Evolutionary conservation across 2,113 vertebrate species (phyloP).

Genomic region (Aspiorhynchus laticeps): DNA sequence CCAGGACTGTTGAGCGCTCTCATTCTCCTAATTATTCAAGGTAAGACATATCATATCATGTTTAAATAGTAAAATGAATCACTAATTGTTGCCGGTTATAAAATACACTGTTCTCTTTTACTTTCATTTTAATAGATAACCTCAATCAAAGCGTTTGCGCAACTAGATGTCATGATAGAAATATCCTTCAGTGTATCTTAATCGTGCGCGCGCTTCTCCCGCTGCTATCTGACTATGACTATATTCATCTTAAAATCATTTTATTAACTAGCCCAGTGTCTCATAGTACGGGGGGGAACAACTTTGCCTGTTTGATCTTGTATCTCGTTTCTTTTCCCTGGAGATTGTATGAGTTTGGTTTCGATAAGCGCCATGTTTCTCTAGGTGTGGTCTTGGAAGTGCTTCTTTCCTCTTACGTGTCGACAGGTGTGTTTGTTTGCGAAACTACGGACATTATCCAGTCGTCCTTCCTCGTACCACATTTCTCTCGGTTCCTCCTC

Average conservation of each 20-base stretch:
- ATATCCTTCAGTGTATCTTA: not conserved
- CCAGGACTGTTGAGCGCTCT: slow-evolving; percentile 61
- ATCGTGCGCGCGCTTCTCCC: not conserved
- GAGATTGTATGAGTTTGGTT: slow-evolving; percentile 58
- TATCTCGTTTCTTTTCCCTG: not conserved
- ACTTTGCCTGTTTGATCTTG: not conserved
- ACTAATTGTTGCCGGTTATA: no score
- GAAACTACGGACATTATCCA: slow-evolving; percentile 13
- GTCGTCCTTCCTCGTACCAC: slow-evolving; percentile 29
- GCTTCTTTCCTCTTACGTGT: slow-evolving; percentile 49
- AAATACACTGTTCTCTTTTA: not conserved
- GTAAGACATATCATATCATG: slow-evolving; percentile 63
- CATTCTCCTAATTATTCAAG: slow-evolving; percentile 61
- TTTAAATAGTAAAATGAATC: no score
- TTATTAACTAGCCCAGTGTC: not conserved
- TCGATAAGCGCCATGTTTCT: slow-evolving; percentile 70
- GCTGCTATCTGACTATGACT: not conserved
- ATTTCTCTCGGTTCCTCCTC: slow-evolving; percentile 35
- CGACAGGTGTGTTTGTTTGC: slow-evolving; percentile 49
- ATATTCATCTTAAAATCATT: not conserved
- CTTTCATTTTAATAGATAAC: not conserved
- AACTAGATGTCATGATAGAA: not conserved
- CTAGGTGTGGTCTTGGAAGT: slow-evolving; percentile 68
- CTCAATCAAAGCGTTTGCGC: not conserved
- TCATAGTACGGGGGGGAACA: not conserved